phyloP scores from a whole-genome alignment of 2,797 vertebrate species.

The Crenuchus spilurus region DNA sequence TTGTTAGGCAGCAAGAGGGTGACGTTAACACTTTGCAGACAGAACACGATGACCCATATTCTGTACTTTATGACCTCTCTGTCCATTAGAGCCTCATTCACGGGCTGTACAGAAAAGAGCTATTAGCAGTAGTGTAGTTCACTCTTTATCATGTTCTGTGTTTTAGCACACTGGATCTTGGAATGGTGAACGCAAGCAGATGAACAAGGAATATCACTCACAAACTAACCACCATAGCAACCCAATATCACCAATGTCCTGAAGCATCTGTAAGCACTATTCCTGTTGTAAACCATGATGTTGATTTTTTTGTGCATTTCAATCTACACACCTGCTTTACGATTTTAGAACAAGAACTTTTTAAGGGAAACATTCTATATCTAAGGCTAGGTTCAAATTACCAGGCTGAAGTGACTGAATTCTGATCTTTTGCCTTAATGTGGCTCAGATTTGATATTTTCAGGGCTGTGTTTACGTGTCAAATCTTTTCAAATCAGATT shows the following conservation, averaged over 20 bases:
- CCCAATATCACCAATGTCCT: constrained; percentile 1
- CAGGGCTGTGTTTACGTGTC: no score
- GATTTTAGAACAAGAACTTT: background rate
- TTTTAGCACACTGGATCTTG: background rate
- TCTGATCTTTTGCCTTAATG: no score
- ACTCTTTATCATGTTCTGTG: background rate
- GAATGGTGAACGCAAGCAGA: background rate
- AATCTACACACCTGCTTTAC: background rate
- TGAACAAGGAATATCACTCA: background rate
- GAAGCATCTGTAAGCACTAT: background rate
- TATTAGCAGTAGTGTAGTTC: background rate
- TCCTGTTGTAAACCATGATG: background rate
- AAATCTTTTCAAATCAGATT: no score
- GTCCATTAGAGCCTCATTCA: constrained; percentile 15
- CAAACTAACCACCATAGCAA: constrained; percentile 6
- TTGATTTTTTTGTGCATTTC: background rate
- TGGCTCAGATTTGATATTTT: no score
- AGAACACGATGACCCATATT: constrained; percentile 19
- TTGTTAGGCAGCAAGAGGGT: constrained; percentile 25
- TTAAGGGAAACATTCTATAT: no score
- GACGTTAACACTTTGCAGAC: constrained; percentile 26
- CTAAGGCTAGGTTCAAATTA: no score
- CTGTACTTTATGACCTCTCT: background rate
- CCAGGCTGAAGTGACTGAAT: no score
- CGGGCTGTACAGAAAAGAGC: background rate